A percentile compares a stretch with the other conserved stretches of the same genome.
phyloP scores from a whole-genome alignment of 2,888 invertebrate genomes.

The Conomelus anceps region DNA sequence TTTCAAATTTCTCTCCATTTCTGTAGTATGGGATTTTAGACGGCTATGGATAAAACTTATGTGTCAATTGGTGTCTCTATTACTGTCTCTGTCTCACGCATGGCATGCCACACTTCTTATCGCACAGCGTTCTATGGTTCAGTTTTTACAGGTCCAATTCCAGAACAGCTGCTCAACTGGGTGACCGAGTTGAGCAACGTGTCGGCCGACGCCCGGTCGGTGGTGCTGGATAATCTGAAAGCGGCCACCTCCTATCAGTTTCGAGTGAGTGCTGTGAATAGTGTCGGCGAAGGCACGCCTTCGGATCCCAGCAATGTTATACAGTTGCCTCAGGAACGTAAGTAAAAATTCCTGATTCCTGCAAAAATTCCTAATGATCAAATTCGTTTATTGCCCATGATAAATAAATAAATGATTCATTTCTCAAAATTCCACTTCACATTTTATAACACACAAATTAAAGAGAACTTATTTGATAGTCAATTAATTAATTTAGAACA shows the following conservation, averaged over 20 bases:
- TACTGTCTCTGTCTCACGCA: not conserved
- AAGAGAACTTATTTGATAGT: too few relatives aligned
- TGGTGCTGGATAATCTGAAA: conserved; percentile 74
- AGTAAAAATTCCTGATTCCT: too few relatives aligned
- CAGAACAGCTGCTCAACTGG: conserved; percentile 81
- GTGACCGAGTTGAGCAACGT: conserved; percentile 80
- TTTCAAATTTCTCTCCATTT: not conserved
- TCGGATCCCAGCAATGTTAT: conserved; percentile 85
- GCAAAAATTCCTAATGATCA: too few relatives aligned
- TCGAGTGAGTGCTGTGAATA: conserved; percentile 92
- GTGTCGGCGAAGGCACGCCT: conserved; percentile 88
- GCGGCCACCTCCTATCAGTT: conserved; percentile 96
- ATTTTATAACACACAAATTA: too few relatives aligned
- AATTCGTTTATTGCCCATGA: too few relatives aligned
- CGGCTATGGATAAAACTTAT: too few relatives aligned
- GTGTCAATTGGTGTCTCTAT: not conserved
- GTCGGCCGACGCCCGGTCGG: conserved; percentile 69
- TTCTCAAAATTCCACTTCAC: too few relatives aligned
- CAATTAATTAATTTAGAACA: too few relatives aligned
- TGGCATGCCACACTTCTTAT: not conserved
- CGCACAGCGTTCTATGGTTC: not conserved
- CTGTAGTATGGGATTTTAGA: not conserved
- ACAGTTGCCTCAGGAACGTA: conserved; percentile 93
- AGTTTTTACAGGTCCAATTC: conserved; percentile 64
- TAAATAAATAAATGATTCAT: too few relatives aligned